A percentile compares a stretch with the other conserved stretches of the same genome.
Conservation (phyloP, 2,797 vertebrate genomes). For the Manis crassicaudata region DNA sequence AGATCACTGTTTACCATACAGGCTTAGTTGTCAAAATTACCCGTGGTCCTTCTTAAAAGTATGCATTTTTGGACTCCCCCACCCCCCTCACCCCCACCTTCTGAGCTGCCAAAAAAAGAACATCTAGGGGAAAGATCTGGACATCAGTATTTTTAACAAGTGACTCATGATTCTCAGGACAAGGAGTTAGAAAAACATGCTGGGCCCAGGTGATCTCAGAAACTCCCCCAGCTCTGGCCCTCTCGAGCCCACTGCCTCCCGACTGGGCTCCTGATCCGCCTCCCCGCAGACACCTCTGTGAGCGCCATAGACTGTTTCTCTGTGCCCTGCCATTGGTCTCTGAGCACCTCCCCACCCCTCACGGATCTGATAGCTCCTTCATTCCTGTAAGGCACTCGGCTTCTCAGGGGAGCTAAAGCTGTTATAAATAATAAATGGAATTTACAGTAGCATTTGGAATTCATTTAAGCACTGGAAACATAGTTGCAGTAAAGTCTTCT, state of each 20-base stretch:
- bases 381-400: slow-evolving; percentile 56
- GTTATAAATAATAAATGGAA: slow-evolving; percentile 75
- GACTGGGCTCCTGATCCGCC: rapidly evolving
- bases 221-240: not conserved
- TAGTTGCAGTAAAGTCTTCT: slow-evolving; percentile 62
- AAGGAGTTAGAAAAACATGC: not conserved
- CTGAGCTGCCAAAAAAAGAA: not conserved
- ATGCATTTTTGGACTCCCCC: not conserved
- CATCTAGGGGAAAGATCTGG: not conserved
- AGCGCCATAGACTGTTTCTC: not conserved
- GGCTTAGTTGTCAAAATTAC: not conserved
- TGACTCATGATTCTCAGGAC: slow-evolving; percentile 39
- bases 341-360: not conserved
- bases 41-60: not conserved
- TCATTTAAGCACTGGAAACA: slow-evolving; percentile 77
- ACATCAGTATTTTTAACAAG: slow-evolving; percentile 45
- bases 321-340: not conserved
- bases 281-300: not conserved
- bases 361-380: not conserved
- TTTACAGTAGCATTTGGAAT: slow-evolving; percentile 54
- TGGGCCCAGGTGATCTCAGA: not conserved
- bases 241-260: not conserved
- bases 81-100: not conserved
- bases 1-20: not conserved
- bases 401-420: slow-evolving; percentile 62